Evolutionary conservation across 2,888 invertebrate species (phyloP).

Genomic region (Drosophila percnosoma): DNA sequence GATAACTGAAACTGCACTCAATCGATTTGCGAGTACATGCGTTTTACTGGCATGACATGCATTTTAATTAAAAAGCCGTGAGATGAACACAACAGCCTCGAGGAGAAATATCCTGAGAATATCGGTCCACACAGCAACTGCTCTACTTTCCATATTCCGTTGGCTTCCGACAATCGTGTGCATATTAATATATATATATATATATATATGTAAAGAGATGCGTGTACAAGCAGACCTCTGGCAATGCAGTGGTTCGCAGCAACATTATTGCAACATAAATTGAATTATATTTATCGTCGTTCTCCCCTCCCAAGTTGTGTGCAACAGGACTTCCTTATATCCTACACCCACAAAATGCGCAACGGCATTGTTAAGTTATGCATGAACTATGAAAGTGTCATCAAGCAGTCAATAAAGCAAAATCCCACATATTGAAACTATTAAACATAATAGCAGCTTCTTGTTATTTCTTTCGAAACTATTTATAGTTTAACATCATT

Average conservation of each 20-base stretch:
- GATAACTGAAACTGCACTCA: slow-evolving; percentile 68
- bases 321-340: slow-evolving; percentile 6
- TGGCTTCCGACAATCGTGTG: slow-evolving; percentile 13
- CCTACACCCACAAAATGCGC: slow-evolving; percentile 1
- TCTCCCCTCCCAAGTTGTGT: slow-evolving; percentile 12
- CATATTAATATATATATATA: slow-evolving; percentile 3
- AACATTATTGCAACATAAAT: slow-evolving; percentile 68
- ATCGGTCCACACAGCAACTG: slow-evolving; percentile 20
- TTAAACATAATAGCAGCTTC: background rate
- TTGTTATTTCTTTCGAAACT: background rate
- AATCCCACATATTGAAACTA: too few species aligned
- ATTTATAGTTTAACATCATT: background rate
- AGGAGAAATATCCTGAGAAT: slow-evolving; percentile 9
- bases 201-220: background rate
- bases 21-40: slow-evolving; percentile 67
- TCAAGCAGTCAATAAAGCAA: background rate
- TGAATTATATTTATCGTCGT: slow-evolving; percentile 59
- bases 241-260: slow-evolving; percentile 27
- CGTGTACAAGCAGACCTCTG: slow-evolving; percentile 7
- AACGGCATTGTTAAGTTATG: background rate
- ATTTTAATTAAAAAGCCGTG: slow-evolving; percentile 74
- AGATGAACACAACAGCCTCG: slow-evolving; percentile 21
- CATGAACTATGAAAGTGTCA: slow-evolving; percentile 2
- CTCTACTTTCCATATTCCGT: slow-evolving; percentile 2
- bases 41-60: slow-evolving; percentile 58